Evolutionary conservation across 2,113 vertebrate genomes (phyloP), one percentile per base, ranked within the genome.

Genomic region (Agelaius phoeniceus): DNA sequence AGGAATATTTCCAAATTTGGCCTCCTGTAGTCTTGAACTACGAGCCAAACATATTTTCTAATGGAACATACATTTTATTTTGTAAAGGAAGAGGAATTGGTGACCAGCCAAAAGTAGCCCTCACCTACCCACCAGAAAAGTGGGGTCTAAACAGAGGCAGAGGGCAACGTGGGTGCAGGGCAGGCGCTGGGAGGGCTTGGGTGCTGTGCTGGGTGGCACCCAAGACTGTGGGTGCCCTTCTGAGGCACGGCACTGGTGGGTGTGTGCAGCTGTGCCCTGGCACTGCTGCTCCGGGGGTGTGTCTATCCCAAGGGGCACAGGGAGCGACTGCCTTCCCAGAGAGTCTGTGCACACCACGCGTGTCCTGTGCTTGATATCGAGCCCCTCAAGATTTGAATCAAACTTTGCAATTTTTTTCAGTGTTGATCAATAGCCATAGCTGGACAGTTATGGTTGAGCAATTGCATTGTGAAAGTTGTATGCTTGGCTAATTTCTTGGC

Each of bases 271-370:
- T 0, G 0, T 31, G 30, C 57, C 51, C 37, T 5, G 28, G 23
- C 61, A 2, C n/a, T 15, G 54, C 1, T 2, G 9, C 11, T 43
- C 51, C 9, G 5, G 31, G 54, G 8, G 12, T 33, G 31, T 4
- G 37, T 55, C 55, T 13, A 2, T 55, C 49, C 57, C 7, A 3
- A 46, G 54, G 46, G 35, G 11, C 5, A 13, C 8, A 24, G 10
- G 28, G 12, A 11, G 15, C 15, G 15, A 7, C 27, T 13, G 4
- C 68, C 54, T 5, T 19, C 30, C 33, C 21, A 5, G 1, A 35
- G 15, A 3, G 28, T 6, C 20, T 3, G 26, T 13, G 23, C 27
- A 5, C 41, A n/a, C 31, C 35, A 3, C 0, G 1, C 1, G 1
- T 5, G 15, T 22, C 55, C 46, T 19, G n/a, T 31, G 24, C 48